Evolutionary conservation across 1,140 invertebrate species (phyloP).

Genomic region (Drosophila kikkawai): DNA sequence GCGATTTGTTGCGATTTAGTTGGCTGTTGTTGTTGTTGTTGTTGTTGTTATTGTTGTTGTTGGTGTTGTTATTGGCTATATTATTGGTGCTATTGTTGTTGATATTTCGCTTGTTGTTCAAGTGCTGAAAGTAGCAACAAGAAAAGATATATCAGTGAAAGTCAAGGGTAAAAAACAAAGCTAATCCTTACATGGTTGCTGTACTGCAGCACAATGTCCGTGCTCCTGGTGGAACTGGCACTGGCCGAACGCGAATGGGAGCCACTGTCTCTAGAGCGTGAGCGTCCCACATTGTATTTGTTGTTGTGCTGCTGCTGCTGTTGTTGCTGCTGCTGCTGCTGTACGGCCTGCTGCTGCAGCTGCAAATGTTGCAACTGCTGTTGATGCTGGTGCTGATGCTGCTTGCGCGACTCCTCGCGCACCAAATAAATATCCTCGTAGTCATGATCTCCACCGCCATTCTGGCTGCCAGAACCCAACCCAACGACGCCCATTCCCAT

Average conservation of each 20-base stretch:
- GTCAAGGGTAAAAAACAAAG: no score
- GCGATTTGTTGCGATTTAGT: conserved; percentile 80
- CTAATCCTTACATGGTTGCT: conserved; percentile 71
- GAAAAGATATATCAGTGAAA: accelerated
- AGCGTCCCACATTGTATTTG: conserved; percentile 81
- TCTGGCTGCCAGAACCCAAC: conserved; percentile 18
- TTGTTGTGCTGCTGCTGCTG: conserved; percentile 53
- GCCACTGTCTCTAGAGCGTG: conserved; percentile 88
- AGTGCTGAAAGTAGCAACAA: conserved; percentile 39
- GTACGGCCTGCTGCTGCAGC: conserved; percentile 16
- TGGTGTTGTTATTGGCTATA: conserved; percentile 44
- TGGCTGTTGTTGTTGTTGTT: conserved; percentile 60
- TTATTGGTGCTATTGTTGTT: conserved; percentile 42
- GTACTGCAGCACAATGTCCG: conserved; percentile 82
- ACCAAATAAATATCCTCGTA: conserved; percentile 91
- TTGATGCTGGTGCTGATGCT: conserved; percentile 63
- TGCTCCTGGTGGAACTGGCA: conserved; percentile 86
- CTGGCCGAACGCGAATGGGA: conserved; percentile 89
- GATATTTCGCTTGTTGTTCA: conserved; percentile 78
- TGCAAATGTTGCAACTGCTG: conserved; percentile 35
- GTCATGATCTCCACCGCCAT: conserved; percentile 87
- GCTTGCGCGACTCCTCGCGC: conserved; percentile 86
- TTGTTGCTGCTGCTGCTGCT: conserved; percentile 49
- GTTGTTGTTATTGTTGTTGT: conserved; percentile 38
- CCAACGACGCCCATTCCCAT: conserved; percentile 23